Evolutionary conservation across 2,113 vertebrate genomes (phyloP).

Genomic region (Albula glossodonta): DNA sequence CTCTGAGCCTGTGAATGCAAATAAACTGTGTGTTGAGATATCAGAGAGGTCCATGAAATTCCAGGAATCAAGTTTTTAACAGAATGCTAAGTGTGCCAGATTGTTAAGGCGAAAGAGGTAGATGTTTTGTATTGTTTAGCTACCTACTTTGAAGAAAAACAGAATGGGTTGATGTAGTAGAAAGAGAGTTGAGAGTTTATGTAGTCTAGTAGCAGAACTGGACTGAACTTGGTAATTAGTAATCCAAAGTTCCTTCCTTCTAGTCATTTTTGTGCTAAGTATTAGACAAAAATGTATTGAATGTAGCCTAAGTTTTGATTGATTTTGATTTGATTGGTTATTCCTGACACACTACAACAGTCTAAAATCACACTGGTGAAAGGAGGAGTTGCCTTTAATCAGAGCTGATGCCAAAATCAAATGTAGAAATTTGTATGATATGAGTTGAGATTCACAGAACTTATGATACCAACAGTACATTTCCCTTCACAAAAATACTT

Average conservation of each 20-base stretch:
- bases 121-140: no score
- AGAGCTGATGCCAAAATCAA: neutral
- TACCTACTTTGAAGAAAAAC: no score
- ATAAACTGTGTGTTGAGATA: neutral
- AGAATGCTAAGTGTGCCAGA: no score
- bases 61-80: neutral
- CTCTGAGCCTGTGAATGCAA: neutral
- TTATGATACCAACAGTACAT: no score
- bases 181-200: no score
- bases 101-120: no score
- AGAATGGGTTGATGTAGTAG: no score
- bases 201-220: no score
- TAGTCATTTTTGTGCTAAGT: no score
- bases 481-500: neutral
- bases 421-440: neutral
- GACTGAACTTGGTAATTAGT: no score
- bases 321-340: neutral
- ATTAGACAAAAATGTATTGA: neutral
- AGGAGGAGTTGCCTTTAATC: neutral
- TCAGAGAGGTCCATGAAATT: neutral
- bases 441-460: neutral
- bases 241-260: no score
- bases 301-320: neutral
- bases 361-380: constrained; percentile 7
- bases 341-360: constrained; percentile 10